Percentiles rank a stretch among this genome's conserved stretches.
Evolutionary conservation across 2,888 invertebrate species (phyloP).

Genomic region (Drosophila flavopinicola): DNA sequence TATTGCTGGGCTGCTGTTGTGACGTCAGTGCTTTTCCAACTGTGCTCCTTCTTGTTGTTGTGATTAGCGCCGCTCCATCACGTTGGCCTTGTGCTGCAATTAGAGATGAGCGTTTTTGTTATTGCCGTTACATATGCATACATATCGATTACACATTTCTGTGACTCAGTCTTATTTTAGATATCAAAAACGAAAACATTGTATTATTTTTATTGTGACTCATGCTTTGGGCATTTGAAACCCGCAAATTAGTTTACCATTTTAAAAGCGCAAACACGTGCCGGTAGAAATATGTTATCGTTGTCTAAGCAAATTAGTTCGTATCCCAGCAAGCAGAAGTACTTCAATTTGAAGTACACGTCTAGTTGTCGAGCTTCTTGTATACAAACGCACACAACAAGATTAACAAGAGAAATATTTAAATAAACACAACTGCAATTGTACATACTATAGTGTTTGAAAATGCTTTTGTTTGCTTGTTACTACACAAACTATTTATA

Average conservation of each 20-base stretch:
- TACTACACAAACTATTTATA: background rate
- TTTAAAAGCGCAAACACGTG: background rate
- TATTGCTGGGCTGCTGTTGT: slow-evolving; percentile 14
- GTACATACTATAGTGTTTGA: background rate
- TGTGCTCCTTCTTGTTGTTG: slow-evolving; percentile 5
- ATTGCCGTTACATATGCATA: slow-evolving; percentile 1
- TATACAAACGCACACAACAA: background rate
- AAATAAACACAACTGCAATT: background rate
- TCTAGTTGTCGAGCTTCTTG: background rate
- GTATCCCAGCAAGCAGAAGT: background rate
- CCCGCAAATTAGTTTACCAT: background rate
- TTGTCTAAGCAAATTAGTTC: background rate
- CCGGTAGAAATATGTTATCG: background rate
- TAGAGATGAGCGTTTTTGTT: slow-evolving; percentile 20
- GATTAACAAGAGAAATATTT: background rate
- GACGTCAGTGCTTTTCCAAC: slow-evolving; percentile 22
- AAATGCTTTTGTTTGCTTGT: slow-evolving; percentile 3
- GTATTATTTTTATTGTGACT: slow-evolving; percentile 8
- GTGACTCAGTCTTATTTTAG: slow-evolving; percentile 23
- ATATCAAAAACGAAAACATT: background rate
- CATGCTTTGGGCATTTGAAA: background rate
- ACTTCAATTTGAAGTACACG: background rate
- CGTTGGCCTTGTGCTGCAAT: slow-evolving; percentile 34
- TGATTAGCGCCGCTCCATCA: slow-evolving; percentile 15
- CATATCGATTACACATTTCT: slow-evolving; percentile 13